phyloP scores from a whole-genome alignment of 92 coral and sea anemone genomes.

The Actinernus sp. region DNA sequence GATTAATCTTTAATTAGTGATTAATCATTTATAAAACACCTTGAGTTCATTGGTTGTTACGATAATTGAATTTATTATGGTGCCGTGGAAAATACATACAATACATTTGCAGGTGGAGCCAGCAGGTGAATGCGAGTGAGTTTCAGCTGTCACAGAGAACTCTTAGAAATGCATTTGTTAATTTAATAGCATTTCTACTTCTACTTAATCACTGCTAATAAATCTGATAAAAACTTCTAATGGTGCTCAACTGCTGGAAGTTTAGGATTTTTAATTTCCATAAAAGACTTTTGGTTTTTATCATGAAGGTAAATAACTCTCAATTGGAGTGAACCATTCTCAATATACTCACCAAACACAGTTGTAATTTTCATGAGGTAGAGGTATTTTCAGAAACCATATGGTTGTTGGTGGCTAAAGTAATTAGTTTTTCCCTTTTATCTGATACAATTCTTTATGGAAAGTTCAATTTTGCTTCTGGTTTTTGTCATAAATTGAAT shows the following conservation, averaged over 20 bases:
- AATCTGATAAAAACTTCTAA: constrained; percentile 70
- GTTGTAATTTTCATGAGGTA: constrained; percentile 22
- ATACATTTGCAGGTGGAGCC: constrained; percentile 78
- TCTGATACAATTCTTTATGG: constrained; percentile 73
- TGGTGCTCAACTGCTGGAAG: constrained; percentile 44
- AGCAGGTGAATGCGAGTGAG: constrained; percentile 70
- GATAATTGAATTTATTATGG: constrained; percentile 85
- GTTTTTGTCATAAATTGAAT: constrained; percentile 75
- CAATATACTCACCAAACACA: constrained; percentile 23
- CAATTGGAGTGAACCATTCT: constrained; percentile 23
- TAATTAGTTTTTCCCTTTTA: constrained; percentile 72
- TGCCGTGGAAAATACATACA: constrained; percentile 67
- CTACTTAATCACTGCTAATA: constrained; percentile 77
- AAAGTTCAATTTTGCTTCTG: constrained; percentile 83
- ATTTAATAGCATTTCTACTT: constrained; percentile 82
- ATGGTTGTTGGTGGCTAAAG: constrained; percentile 36
- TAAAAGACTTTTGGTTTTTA: constrained; percentile 4
- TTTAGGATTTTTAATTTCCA: constrained; percentile 6
- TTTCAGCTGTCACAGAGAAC: constrained; percentile 35
- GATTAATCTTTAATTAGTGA: constrained; percentile 88
- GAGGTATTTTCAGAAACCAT: constrained; percentile 39
- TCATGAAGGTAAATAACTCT: constrained; percentile 15
- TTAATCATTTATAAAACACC: constrained; percentile 91
- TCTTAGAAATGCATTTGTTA: constrained; percentile 95
- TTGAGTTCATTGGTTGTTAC: constrained; percentile 70